Conservation (phyloP, 2,113 vertebrate species). For the Oxyura jamaicensis region DNA sequence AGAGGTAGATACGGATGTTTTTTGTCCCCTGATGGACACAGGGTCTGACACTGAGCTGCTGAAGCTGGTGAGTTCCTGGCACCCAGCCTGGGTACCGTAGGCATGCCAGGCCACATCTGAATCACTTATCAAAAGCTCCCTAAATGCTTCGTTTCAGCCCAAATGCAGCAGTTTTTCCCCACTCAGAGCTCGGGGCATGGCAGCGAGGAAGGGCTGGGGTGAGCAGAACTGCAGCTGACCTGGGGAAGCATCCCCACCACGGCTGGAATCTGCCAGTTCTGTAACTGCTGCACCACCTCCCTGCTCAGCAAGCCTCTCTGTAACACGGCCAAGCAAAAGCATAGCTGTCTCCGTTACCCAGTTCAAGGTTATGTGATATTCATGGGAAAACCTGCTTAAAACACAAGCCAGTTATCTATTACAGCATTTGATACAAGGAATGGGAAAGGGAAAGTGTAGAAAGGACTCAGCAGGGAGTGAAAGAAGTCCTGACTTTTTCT, state of each 20-base stretch:
- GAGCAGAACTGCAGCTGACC: background rate
- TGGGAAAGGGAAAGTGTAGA: background rate
- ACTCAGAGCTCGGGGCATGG: background rate
- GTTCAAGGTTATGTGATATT: conserved; percentile 5
- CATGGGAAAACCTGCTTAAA: conserved; percentile 32
- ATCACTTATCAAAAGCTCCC: background rate
- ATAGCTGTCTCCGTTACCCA: background rate
- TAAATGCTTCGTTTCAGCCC: background rate
- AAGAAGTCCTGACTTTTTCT: background rate
- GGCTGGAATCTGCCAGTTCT: background rate
- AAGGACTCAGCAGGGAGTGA: background rate
- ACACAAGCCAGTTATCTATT: background rate
- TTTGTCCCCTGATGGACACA: background rate
- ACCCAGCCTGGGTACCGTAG: background rate
- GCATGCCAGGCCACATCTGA: background rate
- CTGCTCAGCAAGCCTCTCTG: background rate
- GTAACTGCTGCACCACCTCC: background rate
- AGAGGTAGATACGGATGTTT: background rate
- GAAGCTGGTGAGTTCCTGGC: background rate
- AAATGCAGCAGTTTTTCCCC: background rate
- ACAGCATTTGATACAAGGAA: background rate
- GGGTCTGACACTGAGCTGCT: background rate
- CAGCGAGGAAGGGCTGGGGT: background rate
- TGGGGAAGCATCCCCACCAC: background rate
- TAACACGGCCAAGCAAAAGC: background rate